Conservation (phyloP, 2,113 vertebrate genomes). For the Heterotilapia buettikoferi region DNA sequence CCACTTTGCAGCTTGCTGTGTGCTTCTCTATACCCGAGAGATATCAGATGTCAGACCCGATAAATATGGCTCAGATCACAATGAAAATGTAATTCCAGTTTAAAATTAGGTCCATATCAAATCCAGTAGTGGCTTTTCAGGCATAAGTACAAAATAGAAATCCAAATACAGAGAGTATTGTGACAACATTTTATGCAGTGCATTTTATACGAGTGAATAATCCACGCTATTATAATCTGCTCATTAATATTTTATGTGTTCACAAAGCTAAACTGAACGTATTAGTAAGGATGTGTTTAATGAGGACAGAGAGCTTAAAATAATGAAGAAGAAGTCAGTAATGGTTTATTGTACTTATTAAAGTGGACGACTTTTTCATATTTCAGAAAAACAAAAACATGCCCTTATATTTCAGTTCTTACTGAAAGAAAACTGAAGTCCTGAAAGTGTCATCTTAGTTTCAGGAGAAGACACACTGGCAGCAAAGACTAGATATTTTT, state of each 20-base stretch:
- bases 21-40: constrained; percentile 37
- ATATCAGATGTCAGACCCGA: constrained; percentile 64
- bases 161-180: neutral
- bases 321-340: neutral
- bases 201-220: neutral
- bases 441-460: neutral
- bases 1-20: constrained; percentile 40
- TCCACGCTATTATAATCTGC: neutral
- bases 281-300: neutral
- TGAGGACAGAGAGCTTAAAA: neutral
- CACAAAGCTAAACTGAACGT: neutral
- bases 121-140: neutral
- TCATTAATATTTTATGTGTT: neutral
- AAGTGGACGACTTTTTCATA: neutral
- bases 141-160: neutral
- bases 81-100: neutral
- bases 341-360: neutral
- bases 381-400: neutral
- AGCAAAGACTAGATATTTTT: neutral
- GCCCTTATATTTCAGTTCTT: neutral
- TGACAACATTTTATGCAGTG: neutral
- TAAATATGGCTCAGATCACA: constrained; percentile 40
- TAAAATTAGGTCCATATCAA: neutral
- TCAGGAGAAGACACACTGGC: neutral
- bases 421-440: neutral